phyloP scores from a whole-genome alignment of 2,888 invertebrate genomes.

The Venustoraphidia nigricollis region DNA sequence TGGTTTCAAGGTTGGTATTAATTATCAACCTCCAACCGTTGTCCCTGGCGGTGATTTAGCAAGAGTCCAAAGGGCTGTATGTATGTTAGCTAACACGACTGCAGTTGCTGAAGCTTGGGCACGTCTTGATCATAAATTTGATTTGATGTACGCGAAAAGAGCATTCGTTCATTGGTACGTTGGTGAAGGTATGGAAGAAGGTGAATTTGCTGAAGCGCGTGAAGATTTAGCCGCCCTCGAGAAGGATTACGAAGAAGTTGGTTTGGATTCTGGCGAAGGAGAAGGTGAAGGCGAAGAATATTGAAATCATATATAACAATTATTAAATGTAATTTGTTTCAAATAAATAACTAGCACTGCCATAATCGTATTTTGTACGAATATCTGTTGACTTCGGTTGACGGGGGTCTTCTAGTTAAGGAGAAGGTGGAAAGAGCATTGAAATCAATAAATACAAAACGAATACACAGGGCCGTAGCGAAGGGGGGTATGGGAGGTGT shows the following conservation, averaged over 20 bases:
- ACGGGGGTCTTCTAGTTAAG: no score
- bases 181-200: conserved; percentile 66
- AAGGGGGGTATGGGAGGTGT: no score
- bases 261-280: conserved; percentile 39
- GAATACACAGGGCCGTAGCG: no score
- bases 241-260: conserved; percentile 56
- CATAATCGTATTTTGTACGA: no score
- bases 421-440: no score
- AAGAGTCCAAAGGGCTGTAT: conserved; percentile 45
- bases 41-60: conserved; percentile 35
- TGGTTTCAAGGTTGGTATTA: conserved; percentile 29
- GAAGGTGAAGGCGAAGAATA: conserved; percentile 27
- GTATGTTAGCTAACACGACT: conserved; percentile 52
- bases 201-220: conserved; percentile 62
- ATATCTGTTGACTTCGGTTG: no score
- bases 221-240: conserved; percentile 58
- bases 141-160: conserved; percentile 51
- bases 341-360: no score
- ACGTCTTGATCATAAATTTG: conserved; percentile 49
- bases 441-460: no score
- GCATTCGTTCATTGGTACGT: conserved; percentile 66
- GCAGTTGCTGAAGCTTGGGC: conserved; percentile 54
- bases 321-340: not conserved
- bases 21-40: conserved; percentile 33
- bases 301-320: not conserved